Evolutionary conservation across 2,113 vertebrate species (phyloP).

Genomic region (Carlito syrichta): DNA sequence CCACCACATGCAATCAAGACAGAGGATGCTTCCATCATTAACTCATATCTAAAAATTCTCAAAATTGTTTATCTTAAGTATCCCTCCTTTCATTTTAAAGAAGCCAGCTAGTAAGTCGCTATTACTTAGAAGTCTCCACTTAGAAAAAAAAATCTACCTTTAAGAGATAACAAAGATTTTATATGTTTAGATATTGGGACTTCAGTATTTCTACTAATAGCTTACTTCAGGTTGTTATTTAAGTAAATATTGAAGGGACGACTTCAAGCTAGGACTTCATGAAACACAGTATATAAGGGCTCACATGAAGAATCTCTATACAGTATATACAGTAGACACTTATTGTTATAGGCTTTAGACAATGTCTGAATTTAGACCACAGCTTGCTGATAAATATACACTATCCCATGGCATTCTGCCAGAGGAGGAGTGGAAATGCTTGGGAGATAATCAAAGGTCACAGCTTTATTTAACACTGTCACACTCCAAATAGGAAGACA

Average conservation of each 20-base stretch:
- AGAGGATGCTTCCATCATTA: not conserved
- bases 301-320: not conserved
- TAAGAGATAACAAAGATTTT: not conserved
- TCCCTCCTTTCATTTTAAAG: not conserved
- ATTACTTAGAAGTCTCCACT: not conserved
- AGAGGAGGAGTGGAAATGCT: not conserved
- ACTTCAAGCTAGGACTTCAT: not conserved
- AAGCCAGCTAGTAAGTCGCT: not conserved
- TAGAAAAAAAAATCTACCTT: not conserved
- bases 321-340: conserved; percentile 22
- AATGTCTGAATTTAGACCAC: conserved; percentile 49
- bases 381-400: conserved; percentile 49
- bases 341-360: conserved; percentile 12
- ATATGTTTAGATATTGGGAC: not conserved
- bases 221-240: not conserved
- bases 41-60: not conserved
- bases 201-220: not conserved
- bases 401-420: conserved; percentile 22
- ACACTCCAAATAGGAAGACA: conserved; percentile 3
- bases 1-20: not conserved
- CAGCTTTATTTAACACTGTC: conserved; percentile 68
- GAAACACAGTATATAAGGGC: not conserved
- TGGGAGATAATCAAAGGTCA: conserved; percentile 67
- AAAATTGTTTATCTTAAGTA: not conserved
- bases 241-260: not conserved